Percentiles rank a stretch among this genome's conserved stretches.
These are phyloP conservation scores for Priocnemis perturbator DNA, from an alignment of 2,888 invertebrate species.

Conservation along the genomic window DNA sequence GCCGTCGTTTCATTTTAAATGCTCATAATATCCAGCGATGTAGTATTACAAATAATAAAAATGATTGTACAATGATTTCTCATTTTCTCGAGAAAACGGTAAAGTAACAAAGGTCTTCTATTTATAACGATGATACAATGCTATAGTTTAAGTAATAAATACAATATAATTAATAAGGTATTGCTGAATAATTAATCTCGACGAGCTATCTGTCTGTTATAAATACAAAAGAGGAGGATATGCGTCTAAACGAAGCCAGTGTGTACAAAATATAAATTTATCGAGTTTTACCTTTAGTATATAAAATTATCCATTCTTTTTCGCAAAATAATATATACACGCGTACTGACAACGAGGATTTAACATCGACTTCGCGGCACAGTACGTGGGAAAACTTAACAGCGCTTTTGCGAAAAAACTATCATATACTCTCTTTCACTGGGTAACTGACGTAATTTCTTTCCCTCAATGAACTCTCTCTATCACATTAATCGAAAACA, in stretches of 20 bases:
- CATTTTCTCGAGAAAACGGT: slow-evolving; percentile 21
- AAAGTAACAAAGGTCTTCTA: slow-evolving; percentile 46
- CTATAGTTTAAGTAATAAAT: slow-evolving; percentile 55
- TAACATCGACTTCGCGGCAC: background rate
- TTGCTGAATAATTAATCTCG: slow-evolving; percentile 34
- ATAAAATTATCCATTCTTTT: slow-evolving; percentile 45
- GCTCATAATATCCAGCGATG: slow-evolving; percentile 51
- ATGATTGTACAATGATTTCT: slow-evolving; percentile 34
- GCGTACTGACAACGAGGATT: slow-evolving; percentile 37
- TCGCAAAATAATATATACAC: slow-evolving; percentile 48
- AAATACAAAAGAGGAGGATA: slow-evolving; percentile 57
- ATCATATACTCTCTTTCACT: slow-evolving; percentile 52
- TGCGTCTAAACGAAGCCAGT: slow-evolving; percentile 44
- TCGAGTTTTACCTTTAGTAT: slow-evolving; percentile 42
- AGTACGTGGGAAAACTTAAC: slow-evolving; percentile 48
- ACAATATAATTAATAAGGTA: slow-evolving; percentile 42
- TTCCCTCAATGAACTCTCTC: slow-evolving; percentile 20
- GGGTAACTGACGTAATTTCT: slow-evolving; percentile 58
- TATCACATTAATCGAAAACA: slow-evolving; percentile 42
- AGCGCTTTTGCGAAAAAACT: slow-evolving; percentile 44
- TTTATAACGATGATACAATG: slow-evolving; percentile 45
- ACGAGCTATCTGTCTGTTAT: slow-evolving; percentile 32
- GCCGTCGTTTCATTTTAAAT: slow-evolving; percentile 37
- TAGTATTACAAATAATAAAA: slow-evolving; percentile 51
- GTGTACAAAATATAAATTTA: slow-evolving; percentile 64